These are phyloP conservation scores for Trichogramma dendrolimi DNA, from an alignment of 2,888 invertebrate species.

Conservation along the genomic window DNA sequence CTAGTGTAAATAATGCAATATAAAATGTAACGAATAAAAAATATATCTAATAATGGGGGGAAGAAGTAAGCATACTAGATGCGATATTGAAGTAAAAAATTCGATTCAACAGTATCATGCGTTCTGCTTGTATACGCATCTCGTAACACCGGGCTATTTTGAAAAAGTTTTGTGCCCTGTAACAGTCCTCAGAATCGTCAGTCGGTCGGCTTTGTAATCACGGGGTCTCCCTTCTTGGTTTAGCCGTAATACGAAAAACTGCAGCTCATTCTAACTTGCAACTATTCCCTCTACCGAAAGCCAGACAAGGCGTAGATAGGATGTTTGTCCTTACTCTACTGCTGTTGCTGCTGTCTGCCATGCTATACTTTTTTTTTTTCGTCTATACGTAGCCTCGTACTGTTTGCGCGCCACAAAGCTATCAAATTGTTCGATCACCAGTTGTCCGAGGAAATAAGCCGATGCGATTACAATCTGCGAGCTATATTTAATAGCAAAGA, in stretches of 20 bases:
- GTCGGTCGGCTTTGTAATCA: slow-evolving; percentile 40
- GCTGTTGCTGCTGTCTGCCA: slow-evolving; percentile 2
- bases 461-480: slow-evolving; percentile 14
- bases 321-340: slow-evolving; percentile 21
- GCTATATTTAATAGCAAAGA: too few species aligned
- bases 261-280: slow-evolving; percentile 50
- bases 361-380: slow-evolving; percentile 24
- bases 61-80: too few species aligned
- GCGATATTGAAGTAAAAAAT: too few species aligned
- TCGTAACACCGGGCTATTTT: slow-evolving; percentile 6
- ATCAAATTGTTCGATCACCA: slow-evolving; percentile 20
- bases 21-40: too few species aligned
- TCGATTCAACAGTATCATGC: too few species aligned
- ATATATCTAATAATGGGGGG: too few species aligned
- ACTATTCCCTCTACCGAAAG: slow-evolving; percentile 37
- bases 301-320: slow-evolving; percentile 26
- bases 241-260: slow-evolving; percentile 41
- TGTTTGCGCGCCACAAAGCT: slow-evolving; percentile 15
- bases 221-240: slow-evolving; percentile 34
- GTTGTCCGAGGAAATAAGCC: slow-evolving; percentile 18
- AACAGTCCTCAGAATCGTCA: slow-evolving; percentile 43
- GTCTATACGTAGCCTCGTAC: slow-evolving; percentile 12
- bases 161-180: slow-evolving; percentile 43
- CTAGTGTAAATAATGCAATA: too few species aligned
- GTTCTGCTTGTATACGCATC: too few species aligned